These are phyloP conservation scores for Podarcis lilfordi DNA, from an alignment of 2,797 vertebrate genomes.

Conservation along the genomic window DNA sequence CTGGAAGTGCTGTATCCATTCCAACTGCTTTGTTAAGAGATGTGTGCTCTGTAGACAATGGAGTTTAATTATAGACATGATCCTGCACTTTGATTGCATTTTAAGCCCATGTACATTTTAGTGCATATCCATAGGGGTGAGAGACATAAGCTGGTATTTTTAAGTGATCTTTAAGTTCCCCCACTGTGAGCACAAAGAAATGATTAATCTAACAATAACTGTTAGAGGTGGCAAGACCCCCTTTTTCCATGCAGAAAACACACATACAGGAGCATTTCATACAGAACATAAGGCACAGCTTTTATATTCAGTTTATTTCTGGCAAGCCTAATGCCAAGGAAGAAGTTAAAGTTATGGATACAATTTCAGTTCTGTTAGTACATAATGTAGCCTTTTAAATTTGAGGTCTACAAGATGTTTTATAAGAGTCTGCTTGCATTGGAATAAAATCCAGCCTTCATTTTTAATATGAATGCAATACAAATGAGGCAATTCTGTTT, in stretches of 20 bases:
- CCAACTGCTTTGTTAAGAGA: neutral
- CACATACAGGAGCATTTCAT: neutral
- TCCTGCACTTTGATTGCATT: neutral
- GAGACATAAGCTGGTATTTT: neutral
- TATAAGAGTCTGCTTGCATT: neutral
- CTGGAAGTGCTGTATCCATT: neutral
- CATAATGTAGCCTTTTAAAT: neutral
- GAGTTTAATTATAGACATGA: neutral
- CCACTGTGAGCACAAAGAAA: neutral
- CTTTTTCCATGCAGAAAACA: neutral
- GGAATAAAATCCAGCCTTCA: constrained; percentile 5
- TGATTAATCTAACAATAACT: neutral
- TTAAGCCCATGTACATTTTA: neutral
- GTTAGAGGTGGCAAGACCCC: neutral
- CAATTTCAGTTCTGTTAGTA: constrained; percentile 18
- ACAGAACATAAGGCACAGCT: neutral
- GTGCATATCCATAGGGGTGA: neutral
- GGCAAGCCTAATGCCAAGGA: neutral
- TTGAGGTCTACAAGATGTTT: constrained; percentile 11
- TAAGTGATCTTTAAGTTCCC: neutral
- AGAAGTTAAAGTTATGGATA: constrained; percentile 5
- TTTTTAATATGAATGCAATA: constrained; percentile 5
- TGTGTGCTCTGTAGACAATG: neutral
- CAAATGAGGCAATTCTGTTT: constrained; percentile 23
- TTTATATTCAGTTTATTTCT: neutral